phyloP scores from a whole-genome alignment of 2,113 vertebrate genomes.

The Delphinapterus leucas region DNA sequence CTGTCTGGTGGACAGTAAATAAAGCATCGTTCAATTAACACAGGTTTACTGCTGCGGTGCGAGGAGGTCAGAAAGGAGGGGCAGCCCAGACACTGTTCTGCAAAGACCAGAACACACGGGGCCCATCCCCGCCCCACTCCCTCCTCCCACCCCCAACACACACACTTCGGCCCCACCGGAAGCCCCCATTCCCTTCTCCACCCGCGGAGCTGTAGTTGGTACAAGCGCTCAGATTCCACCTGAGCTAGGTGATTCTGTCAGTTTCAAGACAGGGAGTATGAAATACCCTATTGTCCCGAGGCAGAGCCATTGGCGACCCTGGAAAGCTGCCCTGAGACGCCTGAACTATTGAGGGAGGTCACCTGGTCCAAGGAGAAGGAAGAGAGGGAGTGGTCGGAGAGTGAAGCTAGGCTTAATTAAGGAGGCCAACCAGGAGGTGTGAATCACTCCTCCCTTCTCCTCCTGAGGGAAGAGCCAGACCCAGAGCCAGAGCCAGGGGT shows the following conservation, averaged over 20 bases:
- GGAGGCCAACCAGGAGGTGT: neutral
- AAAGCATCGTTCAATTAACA: neutral
- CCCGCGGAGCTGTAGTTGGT: neutral
- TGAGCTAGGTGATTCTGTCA: neutral
- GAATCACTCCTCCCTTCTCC: neutral
- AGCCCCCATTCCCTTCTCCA: neutral
- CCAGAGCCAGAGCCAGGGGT: too few species aligned
- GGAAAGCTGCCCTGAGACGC: neutral
- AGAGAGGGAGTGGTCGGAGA: accelerated
- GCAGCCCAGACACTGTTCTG: neutral
- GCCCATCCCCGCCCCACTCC: neutral
- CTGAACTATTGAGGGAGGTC: neutral
- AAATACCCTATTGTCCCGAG: neutral
- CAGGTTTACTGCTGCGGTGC: neutral
- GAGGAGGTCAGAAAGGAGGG: neutral
- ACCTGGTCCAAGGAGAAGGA: neutral
- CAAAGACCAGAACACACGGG: neutral
- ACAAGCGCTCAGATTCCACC: neutral
- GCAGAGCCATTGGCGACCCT: neutral
- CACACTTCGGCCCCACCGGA: neutral
- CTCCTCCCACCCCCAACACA: accelerated
- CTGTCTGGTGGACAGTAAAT: neutral
- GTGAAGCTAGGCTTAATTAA: neutral
- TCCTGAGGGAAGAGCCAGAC: neutral
- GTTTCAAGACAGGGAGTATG: neutral